Evolutionary conservation across 2,797 vertebrate species (phyloP), one percentile per base, ranked within the genome.

Genomic region (Pseudopleuronectes americanus): DNA sequence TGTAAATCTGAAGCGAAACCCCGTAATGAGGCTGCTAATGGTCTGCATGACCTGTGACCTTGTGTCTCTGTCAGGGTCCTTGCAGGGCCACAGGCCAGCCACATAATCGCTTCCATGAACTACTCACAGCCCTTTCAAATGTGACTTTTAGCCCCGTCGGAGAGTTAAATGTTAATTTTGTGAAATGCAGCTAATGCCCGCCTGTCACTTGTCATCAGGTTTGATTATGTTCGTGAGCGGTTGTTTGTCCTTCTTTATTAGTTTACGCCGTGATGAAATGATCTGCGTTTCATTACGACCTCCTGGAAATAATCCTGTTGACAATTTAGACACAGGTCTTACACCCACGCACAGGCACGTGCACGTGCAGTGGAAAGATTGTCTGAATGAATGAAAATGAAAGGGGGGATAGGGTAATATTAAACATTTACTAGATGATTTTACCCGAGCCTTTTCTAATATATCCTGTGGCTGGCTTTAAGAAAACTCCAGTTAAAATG

Each of bases 191-290:
- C 90, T 93, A 94, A 94, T 93, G 90, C 90, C 59, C 69, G 69
- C 86, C 91, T 95, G 91, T 92, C 93, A 95, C 89, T 87, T 93
- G 90, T 85, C 92, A 77, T 94, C 94, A 94, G 92, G 89, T 93
- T 92, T 89, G 93, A 94, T 92, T 92, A 86, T 68, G 68, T 65
- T 54, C 58, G 74, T 73, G 84, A 93, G 90, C 87, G 74, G 84
- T 84, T 86, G 90, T 94, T 93, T 92, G 88, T 92, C 88, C 68
- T 80, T 7, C 77, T 85, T 90, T 91, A 90, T 93, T 93, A 86
- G 91, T 88, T 92, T 89, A 89, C 71, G 26, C 62, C 38, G 64
- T 8, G 77, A 87, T 86, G 90, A 91, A 87, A 89, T 82, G 85
- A 88, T 90, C 88, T 90, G 93, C 9, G 64, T 90, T 90, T 87